A percentile compares a stretch with the other conserved stretches of the same genome.
phyloP scores from a whole-genome alignment of 2,888 invertebrate genomes.

The Drosophila prostipennis region DNA sequence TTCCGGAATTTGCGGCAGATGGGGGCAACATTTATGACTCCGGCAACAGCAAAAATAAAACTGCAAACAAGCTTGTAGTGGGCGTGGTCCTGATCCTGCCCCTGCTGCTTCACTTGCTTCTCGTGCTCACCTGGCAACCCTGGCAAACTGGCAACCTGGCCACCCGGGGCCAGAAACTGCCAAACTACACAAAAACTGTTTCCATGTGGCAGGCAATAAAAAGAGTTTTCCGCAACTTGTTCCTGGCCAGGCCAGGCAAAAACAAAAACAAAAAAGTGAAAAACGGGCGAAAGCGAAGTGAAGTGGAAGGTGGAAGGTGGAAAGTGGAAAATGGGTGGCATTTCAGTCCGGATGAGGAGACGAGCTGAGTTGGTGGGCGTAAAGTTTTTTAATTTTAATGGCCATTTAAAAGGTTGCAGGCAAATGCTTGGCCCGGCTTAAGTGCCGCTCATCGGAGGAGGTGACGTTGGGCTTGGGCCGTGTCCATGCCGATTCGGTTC shows the following conservation, averaged over 20 bases:
- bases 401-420: conserved; percentile 54
- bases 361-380: conserved; percentile 37
- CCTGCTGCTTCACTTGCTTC: background rate
- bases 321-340: background rate
- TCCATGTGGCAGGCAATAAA: conserved; percentile 54
- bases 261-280: background rate
- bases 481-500: conserved; percentile 4
- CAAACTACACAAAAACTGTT: conserved; percentile 56
- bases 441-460: conserved; percentile 14
- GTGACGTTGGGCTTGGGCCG: background rate
- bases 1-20: conserved; percentile 26
- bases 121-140: background rate
- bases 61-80: conserved; percentile 19
- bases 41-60: conserved; percentile 25
- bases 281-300: background rate
- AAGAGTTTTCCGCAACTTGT: conserved; percentile 47
- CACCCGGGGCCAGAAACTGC: conserved; percentile 24
- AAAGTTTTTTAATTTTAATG: conserved; percentile 71
- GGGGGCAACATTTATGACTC: conserved; percentile 35
- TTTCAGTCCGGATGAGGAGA: conserved; percentile 28
- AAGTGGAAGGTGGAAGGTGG: no score
- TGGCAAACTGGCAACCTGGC: background rate
- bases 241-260: conserved; percentile 2
- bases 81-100: conserved; percentile 4
- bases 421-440: conserved; percentile 36